Percentiles rank a stretch among this genome's conserved stretches.
These are phyloP conservation scores for Crepidodera aurea DNA, from an alignment of 2,888 invertebrate genomes.

Conservation along the genomic window DNA sequence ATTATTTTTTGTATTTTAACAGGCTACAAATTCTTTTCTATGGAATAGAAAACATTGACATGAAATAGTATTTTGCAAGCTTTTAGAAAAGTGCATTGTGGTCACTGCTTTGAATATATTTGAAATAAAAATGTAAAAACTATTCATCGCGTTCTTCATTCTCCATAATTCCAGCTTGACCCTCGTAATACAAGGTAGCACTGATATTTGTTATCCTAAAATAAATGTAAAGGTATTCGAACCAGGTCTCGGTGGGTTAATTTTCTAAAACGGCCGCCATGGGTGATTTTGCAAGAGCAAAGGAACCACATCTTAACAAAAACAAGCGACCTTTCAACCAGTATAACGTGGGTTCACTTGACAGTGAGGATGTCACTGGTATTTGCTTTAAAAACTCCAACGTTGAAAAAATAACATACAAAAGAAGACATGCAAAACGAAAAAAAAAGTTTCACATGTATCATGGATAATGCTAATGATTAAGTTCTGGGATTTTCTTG, in stretches of 20 bases:
- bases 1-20: too few relatives aligned
- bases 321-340: conserved; percentile 49
- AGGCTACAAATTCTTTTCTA: too few relatives aligned
- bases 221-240: too few relatives aligned
- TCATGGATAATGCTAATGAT: conserved; percentile 37
- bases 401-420: conserved; percentile 49
- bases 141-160: too few relatives aligned
- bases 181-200: too few relatives aligned
- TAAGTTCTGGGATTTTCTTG: conserved; percentile 30
- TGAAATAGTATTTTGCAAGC: too few relatives aligned
- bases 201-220: too few relatives aligned
- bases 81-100: too few relatives aligned
- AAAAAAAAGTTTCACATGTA: conserved; percentile 30
- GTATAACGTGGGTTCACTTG: conserved; percentile 51
- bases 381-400: conserved; percentile 51
- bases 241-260: conserved; percentile 30
- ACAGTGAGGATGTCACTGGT: conserved; percentile 52
- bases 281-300: conserved; percentile 46
- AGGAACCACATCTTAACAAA: conserved; percentile 48
- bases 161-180: too few relatives aligned
- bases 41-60: too few relatives aligned
- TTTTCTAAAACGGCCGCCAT: conserved; percentile 48
- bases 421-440: conserved; percentile 44
- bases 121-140: too few relatives aligned
- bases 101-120: too few relatives aligned